Conservation (phyloP, 2,113 vertebrate species). For the Leuciscus idus region DNA sequence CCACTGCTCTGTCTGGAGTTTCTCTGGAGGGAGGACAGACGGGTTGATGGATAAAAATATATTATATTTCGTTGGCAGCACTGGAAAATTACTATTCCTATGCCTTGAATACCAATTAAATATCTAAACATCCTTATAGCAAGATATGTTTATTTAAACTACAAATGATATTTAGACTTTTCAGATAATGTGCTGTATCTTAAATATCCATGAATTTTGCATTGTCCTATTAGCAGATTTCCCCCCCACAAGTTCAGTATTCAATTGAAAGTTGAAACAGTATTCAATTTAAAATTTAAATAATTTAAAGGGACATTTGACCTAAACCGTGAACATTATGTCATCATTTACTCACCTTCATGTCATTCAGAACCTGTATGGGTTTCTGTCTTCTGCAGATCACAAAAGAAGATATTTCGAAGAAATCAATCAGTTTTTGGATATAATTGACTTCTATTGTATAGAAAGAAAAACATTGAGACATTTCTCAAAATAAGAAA, state of each 20-base stretch:
- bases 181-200: not conserved
- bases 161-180: not conserved
- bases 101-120: not conserved
- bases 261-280: too few relatives aligned
- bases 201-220: not conserved
- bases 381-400: not conserved
- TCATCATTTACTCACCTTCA: not conserved
- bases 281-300: not conserved
- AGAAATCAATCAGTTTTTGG: not conserved
- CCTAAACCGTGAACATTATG: not conserved
- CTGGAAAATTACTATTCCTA: not conserved
- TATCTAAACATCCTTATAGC: not conserved
- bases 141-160: not conserved
- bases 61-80: not conserved
- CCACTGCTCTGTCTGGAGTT: slow-evolving; percentile 57
- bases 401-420: not conserved
- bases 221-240: not conserved
- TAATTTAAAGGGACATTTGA: not conserved
- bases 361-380: not conserved
- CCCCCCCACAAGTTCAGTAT: too few relatives aligned
- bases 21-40: slow-evolving; percentile 65
- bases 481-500: not conserved
- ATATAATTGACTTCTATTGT: not conserved
- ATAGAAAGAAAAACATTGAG: not conserved
- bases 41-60: slow-evolving; percentile 14